Conservation (phyloP, 64 coral and sea anemone genomes). For the Porites lutea region DNA sequence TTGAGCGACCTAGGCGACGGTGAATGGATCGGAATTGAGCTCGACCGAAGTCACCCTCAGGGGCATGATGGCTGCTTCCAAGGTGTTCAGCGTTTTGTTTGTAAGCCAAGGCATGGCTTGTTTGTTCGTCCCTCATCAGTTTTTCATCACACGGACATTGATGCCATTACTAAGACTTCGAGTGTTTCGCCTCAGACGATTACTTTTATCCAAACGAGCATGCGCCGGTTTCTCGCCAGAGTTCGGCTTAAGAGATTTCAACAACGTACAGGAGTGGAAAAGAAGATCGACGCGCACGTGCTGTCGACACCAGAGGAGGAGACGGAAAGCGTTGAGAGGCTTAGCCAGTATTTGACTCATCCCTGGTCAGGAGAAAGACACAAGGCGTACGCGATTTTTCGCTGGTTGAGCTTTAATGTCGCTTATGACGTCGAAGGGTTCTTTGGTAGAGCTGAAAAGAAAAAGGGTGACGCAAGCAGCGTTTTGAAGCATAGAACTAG, state of each 20-base stretch:
- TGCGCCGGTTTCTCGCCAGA: conserved; percentile 64
- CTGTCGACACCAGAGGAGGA: conserved; percentile 25
- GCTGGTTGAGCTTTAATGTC: conserved; percentile 83
- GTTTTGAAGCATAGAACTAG: conserved; percentile 47
- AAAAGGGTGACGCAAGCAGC: conserved; percentile 54
- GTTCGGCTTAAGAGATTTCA: conserved; percentile 51
- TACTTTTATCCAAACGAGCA: conserved; percentile 61
- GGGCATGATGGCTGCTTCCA: conserved; percentile 73
- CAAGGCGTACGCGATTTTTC: conserved; percentile 79
- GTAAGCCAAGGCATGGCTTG: conserved; percentile 70
- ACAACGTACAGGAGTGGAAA: conserved; percentile 44
- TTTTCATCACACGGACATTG: conserved; percentile 42
- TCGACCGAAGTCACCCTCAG: conserved; percentile 55
- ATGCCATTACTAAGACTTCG: background rate
- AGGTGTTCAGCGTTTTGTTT: conserved; percentile 52
- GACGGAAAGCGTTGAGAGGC: conserved; percentile 21
- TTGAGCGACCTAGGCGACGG: conserved; percentile 62
- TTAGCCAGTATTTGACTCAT: conserved; percentile 66
- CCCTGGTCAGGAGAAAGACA: conserved; percentile 58
- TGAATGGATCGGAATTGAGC: conserved; percentile 80
- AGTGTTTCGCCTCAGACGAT: conserved; percentile 63
- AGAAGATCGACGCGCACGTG: conserved; percentile 68
- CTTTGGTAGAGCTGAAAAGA: conserved; percentile 64
- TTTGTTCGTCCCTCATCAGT: conserved; percentile 68
- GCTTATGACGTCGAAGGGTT: conserved; percentile 76